Conservation (phyloP, 1,140 invertebrate species). For the Bemisia tabaci region DNA sequence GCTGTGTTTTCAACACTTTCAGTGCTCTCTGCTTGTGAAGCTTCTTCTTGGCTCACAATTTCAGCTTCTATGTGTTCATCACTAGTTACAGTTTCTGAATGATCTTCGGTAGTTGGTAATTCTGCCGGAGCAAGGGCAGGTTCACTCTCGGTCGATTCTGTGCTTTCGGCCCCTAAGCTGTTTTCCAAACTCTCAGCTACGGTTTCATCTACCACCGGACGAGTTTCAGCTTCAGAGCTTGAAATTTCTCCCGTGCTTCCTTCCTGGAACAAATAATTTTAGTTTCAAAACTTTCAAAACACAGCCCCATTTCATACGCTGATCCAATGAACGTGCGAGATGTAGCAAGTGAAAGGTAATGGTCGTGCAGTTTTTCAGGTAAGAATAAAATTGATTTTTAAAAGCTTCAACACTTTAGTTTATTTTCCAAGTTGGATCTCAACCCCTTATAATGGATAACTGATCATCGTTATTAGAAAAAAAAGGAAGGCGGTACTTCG, state of each 20-base stretch:
- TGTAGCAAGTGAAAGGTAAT: no score
- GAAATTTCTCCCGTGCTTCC: conserved; percentile 1
- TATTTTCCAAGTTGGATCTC: no score
- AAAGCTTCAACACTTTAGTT: no score
- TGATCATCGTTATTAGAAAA: no score
- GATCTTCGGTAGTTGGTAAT: neutral
- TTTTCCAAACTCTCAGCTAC: neutral
- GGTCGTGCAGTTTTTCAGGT: no score
- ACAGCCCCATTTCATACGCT: no score
- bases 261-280: conserved; percentile 9
- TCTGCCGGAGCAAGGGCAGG: neutral
- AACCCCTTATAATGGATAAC: no score
- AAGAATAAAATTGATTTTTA: no score
- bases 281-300: no score
- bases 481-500: no score
- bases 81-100: neutral
- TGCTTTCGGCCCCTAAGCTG: neutral
- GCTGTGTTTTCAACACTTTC: neutral
- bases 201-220: neutral
- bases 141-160: neutral
- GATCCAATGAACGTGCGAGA: no score
- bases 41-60: neutral
- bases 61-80: neutral
- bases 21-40: neutral
- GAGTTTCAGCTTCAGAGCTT: conserved; percentile 2